These are phyloP conservation scores for Malurus elegans DNA, from an alignment of 2,113 vertebrate species.

Conservation along the genomic window DNA sequence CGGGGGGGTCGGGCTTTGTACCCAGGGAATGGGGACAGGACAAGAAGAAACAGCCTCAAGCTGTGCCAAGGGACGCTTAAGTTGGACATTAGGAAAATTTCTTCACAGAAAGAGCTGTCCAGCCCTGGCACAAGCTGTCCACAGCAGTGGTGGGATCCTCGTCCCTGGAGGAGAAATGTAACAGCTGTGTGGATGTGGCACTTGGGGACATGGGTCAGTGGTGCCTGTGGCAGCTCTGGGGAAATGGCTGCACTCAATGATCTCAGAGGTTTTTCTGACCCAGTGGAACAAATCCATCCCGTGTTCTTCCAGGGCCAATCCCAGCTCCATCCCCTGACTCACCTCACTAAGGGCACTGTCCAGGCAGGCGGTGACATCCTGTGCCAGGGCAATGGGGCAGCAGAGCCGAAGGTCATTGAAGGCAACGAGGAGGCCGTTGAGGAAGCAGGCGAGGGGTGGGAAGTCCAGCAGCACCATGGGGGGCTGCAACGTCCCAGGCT, in stretches of 20 bases:
- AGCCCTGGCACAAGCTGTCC: background rate
- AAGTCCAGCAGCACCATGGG: slow-evolving; percentile 29
- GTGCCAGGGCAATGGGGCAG: background rate
- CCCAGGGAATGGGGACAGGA: background rate
- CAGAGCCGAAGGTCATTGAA: slow-evolving; percentile 18
- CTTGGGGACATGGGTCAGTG: background rate
- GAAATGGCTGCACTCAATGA: background rate
- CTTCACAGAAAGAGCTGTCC: background rate
- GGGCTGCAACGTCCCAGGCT: background rate
- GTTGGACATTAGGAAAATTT: background rate
- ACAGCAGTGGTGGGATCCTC: background rate
- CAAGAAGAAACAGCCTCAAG: background rate
- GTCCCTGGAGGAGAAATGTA: background rate
- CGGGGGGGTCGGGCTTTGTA: rapidly evolving
- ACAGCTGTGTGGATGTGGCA: background rate
- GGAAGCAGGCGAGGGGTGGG: slow-evolving; percentile 6
- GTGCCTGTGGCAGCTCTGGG: background rate
- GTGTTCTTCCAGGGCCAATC: background rate
- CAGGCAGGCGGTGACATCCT: background rate
- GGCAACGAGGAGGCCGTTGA: background rate
- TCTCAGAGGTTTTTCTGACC: background rate
- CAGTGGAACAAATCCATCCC: rapidly evolving
- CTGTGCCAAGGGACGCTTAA: background rate
- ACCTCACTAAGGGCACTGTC: background rate
- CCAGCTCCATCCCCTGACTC: background rate